These are phyloP conservation scores for Campylomormyrus numenius DNA, from an alignment of 2,113 vertebrate species.

Conservation along the genomic window DNA sequence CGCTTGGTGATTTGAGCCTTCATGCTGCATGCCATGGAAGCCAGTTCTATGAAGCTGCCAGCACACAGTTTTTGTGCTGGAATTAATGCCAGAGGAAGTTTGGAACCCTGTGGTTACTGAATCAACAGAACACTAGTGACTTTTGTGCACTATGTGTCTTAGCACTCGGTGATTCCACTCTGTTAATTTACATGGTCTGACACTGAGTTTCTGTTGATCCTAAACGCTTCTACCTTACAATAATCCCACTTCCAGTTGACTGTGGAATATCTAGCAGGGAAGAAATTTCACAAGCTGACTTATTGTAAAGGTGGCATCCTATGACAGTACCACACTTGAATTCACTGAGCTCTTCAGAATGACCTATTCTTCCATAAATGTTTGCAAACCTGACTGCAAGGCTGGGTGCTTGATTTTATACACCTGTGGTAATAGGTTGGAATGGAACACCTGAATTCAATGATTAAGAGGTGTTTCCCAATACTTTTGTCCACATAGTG, in stretches of 20 bases:
- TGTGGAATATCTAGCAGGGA: background rate
- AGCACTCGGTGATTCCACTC: background rate
- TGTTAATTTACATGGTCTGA: background rate
- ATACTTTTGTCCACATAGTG: background rate
- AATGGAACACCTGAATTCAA: background rate
- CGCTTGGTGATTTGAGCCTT: background rate
- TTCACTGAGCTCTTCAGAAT: background rate
- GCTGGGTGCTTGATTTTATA: background rate
- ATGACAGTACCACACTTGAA: background rate
- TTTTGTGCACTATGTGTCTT: background rate
- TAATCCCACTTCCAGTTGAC: background rate
- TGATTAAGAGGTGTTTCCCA: background rate
- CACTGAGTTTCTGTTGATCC: background rate
- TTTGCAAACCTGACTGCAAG: background rate
- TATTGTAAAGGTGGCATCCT: background rate
- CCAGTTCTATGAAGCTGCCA: background rate
- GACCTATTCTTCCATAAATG: background rate
- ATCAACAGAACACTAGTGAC: background rate
- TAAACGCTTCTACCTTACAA: background rate
- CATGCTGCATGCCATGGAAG: background rate
- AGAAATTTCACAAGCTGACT: background rate
- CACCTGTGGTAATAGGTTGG: background rate
- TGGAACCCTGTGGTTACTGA: background rate
- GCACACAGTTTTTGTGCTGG: background rate
- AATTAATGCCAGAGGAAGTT: background rate